Evolutionary conservation across 2,888 invertebrate genomes (phyloP), one percentile per base, ranked within the genome.

Genomic region (Andrena flavipes): DNA sequence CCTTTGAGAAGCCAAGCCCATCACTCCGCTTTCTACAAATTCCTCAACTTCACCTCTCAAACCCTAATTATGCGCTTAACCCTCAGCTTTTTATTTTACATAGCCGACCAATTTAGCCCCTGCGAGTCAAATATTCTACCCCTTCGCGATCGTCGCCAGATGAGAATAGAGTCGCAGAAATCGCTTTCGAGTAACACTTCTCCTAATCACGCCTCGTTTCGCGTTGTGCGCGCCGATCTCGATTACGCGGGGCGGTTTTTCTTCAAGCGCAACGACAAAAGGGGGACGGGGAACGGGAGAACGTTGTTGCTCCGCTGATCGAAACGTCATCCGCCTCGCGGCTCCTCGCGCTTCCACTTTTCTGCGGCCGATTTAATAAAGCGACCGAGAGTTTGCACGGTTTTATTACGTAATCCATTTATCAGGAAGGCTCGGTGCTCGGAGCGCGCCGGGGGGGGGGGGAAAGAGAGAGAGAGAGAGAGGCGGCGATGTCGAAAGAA

Each of bases 381-480:
- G 51, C 65, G 26, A 23, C 68, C 48, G 72, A 51, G 76, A 73
- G 74, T 82, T 78, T 48, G 78, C 78, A 71, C 78, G 84, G 82
- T 82, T 79, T 75, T 35, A 16, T 84, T 84, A 82, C 79, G 84
- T 75, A 84, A 84, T 75, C 78, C 54, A 69, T 71, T 84, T 84
- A 84, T 84, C 82, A 64, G 81, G 71, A 83, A 73, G 51, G 56
- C 10, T 26, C 8, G 54, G 51, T n/a, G 42, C 4, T 13, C 7
- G 20, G 20, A 29, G 30, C 7, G 30, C n/a, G 54, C 51, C 70
- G 83, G 74, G 67, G 73, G 72, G 29, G 63, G 79, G n/a, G n/a
- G n/a, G n/a, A n/a, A n/a, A n/a, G n/a, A n/a, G n/a, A n/a, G n/a
- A n/a, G n/a, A 20, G n/a, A 54, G 42, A 26, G 56, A 56, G 51